Base-by-base conservation (phyloP, 1,140 invertebrate species). In the Drosophila mojavensis region DNA sequence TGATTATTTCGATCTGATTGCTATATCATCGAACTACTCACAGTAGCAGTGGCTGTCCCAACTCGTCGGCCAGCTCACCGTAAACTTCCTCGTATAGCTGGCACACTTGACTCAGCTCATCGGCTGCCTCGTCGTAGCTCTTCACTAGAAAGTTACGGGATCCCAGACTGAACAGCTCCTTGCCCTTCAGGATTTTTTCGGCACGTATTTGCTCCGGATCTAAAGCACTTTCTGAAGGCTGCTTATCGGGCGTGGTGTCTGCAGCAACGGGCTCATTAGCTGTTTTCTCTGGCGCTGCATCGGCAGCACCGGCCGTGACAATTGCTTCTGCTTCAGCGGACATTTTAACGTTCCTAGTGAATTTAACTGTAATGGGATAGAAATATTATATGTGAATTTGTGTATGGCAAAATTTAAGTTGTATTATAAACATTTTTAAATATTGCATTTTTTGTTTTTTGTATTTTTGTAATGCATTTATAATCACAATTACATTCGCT, bases 11-110 rank as follows among this genome's bases (percentile, higher is more conserved):
- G 15, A 5, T 15, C 10, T 6, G 28, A 54, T 15, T 10, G 6
- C 1, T 33, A n/a, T 6, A 54, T 11, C 5, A 33, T 33, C 33
- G 6, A 30, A 9, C 0, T 69, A 89, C 88, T 91, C 53, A 91
- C 66, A 95, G 93, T 66, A 96, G 94, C 90, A 97, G 96, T 2
- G 95, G 95, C 58, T 97, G 96, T 6, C 94, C 96, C 86, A 96
- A 94, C 83, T 97, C 96, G 67, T 95, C 93, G 2, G 94, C 95
- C 20, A 94, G 92, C 63, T 96, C 95, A 4, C 96, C 96, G 92
- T 95, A 95, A 15, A 95, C 91, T 20, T 94, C 91, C 7, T 93
- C 94, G 51, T 96, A 93, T 11, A 96, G 77, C 70, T 94, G 93
- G 79, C 96, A 96, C 2, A 96, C 95, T 82, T 96, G 94, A 59